Evolutionary conservation across 2,113 vertebrate species (phyloP).

Genomic region (Pantherophis guttatus): DNA sequence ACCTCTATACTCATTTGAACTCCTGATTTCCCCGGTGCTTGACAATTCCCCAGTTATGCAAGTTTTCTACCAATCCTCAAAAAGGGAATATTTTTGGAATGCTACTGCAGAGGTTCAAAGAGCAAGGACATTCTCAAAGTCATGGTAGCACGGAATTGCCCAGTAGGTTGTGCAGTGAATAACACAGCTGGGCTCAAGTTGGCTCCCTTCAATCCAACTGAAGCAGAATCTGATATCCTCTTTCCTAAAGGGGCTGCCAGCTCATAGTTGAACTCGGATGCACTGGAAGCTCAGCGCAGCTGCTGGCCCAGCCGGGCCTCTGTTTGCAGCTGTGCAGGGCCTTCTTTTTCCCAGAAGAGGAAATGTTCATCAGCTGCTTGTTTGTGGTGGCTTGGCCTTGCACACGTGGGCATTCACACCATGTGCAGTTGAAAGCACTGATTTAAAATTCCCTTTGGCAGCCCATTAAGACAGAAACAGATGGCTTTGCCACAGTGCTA

Average conservation of each 20-base stretch:
- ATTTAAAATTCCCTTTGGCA: neutral
- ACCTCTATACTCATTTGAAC: neutral
- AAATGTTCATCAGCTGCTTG: slow-evolving; percentile 48
- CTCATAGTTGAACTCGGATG: slow-evolving; percentile 55
- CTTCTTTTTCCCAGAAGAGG: slow-evolving; percentile 42
- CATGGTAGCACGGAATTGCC: neutral
- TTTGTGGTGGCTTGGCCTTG: neutral
- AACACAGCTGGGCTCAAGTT: slow-evolving; percentile 52
- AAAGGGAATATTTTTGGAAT: neutral
- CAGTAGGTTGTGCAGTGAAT: slow-evolving; percentile 2
- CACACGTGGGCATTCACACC: neutral
- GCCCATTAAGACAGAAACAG: neutral
- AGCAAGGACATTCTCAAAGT: neutral
- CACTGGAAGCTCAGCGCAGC: slow-evolving; percentile 54
- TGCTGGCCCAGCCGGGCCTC: slow-evolving; percentile 44
- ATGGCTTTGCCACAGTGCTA: neutral
- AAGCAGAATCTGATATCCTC: slow-evolving; percentile 49
- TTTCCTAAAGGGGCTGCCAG: slow-evolving; percentile 42
- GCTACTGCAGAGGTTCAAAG: neutral
- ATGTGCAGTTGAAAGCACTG: neutral
- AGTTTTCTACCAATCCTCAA: neutral
- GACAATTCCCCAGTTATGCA: neutral
- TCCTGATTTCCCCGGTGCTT: neutral
- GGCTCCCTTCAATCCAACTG: slow-evolving; percentile 31
- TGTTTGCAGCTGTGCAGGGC: slow-evolving; percentile 53